phyloP scores from a whole-genome alignment of 2,797 vertebrate species.

The Epinephelus malabaricus region DNA sequence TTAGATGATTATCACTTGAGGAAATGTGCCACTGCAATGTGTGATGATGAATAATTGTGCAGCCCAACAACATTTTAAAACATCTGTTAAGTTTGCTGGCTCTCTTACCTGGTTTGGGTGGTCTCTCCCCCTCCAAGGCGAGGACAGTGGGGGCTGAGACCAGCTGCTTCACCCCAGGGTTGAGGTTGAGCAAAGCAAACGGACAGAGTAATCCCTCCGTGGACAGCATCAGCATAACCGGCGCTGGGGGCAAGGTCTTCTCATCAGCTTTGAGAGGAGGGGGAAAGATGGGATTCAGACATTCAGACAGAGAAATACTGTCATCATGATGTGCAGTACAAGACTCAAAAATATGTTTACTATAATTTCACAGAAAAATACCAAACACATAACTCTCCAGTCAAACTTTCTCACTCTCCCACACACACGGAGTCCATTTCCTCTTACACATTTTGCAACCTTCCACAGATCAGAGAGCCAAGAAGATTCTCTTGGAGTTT shows the following conservation, averaged over 20 bases:
- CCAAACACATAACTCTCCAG: neutral
- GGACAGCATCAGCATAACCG: constrained; percentile 94
- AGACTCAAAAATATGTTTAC: neutral
- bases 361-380: neutral
- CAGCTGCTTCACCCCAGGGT: constrained; percentile 89
- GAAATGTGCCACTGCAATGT: neutral
- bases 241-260: constrained; percentile 90
- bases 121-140: constrained; percentile 88
- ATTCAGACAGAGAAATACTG: neutral
- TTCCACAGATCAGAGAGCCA: constrained; percentile 14
- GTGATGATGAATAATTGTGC: neutral
- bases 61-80: neutral
- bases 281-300: neutral
- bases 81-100: neutral
- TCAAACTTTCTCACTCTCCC: neutral
- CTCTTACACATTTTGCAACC: neutral
- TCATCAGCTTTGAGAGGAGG: constrained; percentile 88
- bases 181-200: constrained; percentile 94
- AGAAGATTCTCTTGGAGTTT: constrained; percentile 2
- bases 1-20: constrained; percentile 2
- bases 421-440: neutral
- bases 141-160: constrained; percentile 76
- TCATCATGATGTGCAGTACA: neutral
- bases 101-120: constrained; percentile 85
- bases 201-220: constrained; percentile 96